Evolutionary conservation across 2,797 vertebrate genomes (phyloP).

Genomic region (Gorsachius magnificus): DNA sequence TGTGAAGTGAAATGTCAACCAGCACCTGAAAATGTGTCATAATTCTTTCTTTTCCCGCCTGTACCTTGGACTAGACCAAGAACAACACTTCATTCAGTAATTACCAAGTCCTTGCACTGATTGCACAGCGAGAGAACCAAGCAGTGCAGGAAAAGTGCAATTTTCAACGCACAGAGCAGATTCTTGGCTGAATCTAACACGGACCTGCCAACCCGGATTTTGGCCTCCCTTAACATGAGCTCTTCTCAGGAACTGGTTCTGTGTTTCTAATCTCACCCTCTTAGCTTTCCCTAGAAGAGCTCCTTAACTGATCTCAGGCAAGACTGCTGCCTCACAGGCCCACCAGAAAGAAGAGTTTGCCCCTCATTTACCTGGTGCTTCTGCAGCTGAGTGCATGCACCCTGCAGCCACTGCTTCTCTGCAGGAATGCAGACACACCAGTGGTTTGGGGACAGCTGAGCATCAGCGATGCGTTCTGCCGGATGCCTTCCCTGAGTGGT

Average conservation of each 20-base stretch:
- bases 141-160: neutral
- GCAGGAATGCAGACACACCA: accelerated
- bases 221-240: neutral
- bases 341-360: neutral
- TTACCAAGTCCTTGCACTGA: neutral
- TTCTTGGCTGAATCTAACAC: neutral
- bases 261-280: neutral
- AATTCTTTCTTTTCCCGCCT: neutral
- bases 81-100: neutral
- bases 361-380: neutral
- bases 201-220: neutral
- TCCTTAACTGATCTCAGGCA: neutral
- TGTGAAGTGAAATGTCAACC: neutral
- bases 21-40: neutral
- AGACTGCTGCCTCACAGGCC: neutral
- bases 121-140: neutral
- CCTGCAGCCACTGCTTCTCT: neutral
- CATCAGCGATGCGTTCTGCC: accelerated
- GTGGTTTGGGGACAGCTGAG: neutral
- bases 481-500: accelerated
- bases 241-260: neutral
- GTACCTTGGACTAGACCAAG: neutral
- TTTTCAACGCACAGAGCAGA: neutral
- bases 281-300: neutral
- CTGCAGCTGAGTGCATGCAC: accelerated